Percentiles rank a stretch among this genome's conserved stretches.
Evolutionary conservation across 2,113 vertebrate genomes (phyloP).

Genomic region (Aegotheles bennettii): DNA sequence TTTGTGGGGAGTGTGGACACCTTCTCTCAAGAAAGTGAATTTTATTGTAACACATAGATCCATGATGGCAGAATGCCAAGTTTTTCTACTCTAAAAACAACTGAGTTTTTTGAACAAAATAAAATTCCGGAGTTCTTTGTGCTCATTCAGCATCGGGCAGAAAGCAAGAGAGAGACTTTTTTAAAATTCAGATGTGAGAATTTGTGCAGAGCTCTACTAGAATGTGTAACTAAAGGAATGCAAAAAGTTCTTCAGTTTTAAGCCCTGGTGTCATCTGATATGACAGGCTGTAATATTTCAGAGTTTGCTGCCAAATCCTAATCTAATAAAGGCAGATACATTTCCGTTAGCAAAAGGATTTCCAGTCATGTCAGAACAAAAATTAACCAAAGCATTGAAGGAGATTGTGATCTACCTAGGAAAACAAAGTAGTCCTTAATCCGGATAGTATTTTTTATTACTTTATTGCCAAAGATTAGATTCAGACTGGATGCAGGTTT

Average conservation of each 20-base stretch:
- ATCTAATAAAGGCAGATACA: background rate
- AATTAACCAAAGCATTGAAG: background rate
- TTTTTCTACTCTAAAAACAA: background rate
- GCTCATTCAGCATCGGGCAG: background rate
- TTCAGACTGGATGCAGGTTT: background rate
- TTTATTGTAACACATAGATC: background rate
- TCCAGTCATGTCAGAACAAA: background rate
- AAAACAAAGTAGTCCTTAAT: background rate
- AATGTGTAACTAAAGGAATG: background rate
- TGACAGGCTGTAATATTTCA: background rate
- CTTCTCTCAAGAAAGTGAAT: background rate
- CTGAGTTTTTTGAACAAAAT: background rate
- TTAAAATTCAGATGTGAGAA: background rate
- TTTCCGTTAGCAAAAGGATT: background rate
- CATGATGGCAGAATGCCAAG: background rate
- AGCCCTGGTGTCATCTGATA: background rate
- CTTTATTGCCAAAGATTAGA: background rate
- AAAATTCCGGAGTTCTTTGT: background rate
- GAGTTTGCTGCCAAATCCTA: constrained; percentile 8
- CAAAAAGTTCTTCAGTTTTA: constrained; percentile 7
- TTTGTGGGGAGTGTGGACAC: background rate
- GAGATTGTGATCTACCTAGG: background rate
- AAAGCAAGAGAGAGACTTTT: background rate
- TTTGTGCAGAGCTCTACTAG: background rate
- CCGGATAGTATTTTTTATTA: background rate